Evolutionary conservation across 2,797 vertebrate genomes (phyloP).

Genomic region (Kryptopterus vitreolus): DNA sequence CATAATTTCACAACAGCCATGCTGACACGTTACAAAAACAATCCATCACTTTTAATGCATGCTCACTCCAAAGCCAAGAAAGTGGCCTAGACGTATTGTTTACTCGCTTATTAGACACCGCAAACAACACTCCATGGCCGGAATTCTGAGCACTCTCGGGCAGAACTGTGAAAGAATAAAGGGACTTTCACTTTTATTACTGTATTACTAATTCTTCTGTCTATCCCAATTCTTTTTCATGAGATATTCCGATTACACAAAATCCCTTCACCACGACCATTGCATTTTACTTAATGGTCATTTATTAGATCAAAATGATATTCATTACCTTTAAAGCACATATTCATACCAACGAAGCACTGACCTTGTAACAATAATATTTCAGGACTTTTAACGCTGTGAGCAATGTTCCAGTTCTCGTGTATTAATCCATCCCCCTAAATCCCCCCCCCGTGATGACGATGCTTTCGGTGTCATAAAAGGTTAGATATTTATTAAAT

Average conservation of each 20-base stretch:
- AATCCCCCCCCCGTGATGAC: background rate
- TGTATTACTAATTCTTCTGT: background rate
- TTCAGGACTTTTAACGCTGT: constrained; percentile 13
- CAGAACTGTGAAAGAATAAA: background rate
- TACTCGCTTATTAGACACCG: no score
- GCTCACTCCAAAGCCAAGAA: background rate
- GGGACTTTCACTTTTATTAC: background rate
- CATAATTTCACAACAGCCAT: constrained; percentile 19
- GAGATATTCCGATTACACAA: background rate
- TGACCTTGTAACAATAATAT: background rate
- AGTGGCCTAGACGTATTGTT: background rate
- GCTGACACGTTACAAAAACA: constrained; percentile 2
- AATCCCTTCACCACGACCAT: background rate
- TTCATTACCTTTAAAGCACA: constrained; percentile 19
- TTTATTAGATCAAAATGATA: background rate
- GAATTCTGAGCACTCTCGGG: background rate
- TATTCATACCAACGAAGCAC: background rate
- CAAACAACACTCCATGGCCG: background rate
- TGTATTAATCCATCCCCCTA: constrained; percentile 12
- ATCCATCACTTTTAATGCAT: constrained; percentile 19
- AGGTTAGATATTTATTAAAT: constrained; percentile 6
- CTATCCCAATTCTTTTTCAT: no score
- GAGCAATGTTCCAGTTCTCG: constrained; percentile 8
- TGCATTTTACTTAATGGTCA: background rate
- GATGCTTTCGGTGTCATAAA: background rate